phyloP scores from a whole-genome alignment of 2,888 invertebrate genomes.

The Sympetrum striolatum region DNA sequence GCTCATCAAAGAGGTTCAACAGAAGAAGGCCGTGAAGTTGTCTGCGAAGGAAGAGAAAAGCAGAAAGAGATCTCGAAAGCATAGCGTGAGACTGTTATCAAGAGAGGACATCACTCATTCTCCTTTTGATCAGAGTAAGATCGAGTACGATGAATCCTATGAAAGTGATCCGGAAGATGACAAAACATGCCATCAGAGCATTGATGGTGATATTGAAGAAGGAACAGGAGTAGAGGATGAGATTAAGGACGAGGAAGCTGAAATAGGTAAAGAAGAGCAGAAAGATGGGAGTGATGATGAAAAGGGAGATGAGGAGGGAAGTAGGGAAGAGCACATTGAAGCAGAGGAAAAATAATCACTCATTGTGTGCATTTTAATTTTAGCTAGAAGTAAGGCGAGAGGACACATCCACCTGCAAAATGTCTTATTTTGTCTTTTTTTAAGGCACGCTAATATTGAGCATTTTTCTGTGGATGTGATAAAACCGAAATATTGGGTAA shows the following conservation, averaged over 20 bases:
- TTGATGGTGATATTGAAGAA: conserved; percentile 6
- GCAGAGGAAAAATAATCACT: neutral
- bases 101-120: neutral
- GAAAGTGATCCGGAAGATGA: conserved; percentile 20
- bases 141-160: conserved; percentile 14
- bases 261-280: neutral
- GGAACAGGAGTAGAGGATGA: conserved; percentile 12
- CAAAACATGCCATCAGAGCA: conserved; percentile 15
- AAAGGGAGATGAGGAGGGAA: neutral
- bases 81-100: neutral
- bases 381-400: too few relatives aligned
- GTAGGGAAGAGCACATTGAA: too few relatives aligned
- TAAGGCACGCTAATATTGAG: too few relatives aligned
- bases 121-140: neutral
- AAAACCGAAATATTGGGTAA: too few relatives aligned
- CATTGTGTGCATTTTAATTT: neutral
- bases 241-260: conserved; percentile 4
- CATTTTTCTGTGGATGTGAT: too few relatives aligned
- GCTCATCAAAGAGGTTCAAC: neutral
- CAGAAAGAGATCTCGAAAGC: neutral
- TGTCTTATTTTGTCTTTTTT: too few relatives aligned
- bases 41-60: neutral
- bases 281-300: neutral
- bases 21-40: neutral
- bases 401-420: too few relatives aligned